Evolutionary conservation across 2,888 invertebrate species (phyloP).

Genomic region (Blastobasis adustella): DNA sequence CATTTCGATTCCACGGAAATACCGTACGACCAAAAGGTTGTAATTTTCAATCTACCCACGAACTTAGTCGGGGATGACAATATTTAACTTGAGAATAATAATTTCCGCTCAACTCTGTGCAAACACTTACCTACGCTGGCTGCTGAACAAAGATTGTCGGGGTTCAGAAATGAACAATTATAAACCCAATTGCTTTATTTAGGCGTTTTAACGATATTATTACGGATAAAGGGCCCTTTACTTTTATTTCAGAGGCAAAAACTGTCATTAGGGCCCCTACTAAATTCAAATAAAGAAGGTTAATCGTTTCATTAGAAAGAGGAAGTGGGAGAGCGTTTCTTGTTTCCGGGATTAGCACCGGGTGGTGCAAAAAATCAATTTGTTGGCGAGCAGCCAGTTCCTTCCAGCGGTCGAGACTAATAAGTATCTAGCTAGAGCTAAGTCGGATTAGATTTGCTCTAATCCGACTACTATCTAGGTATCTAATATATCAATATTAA

Average conservation of each 20-base stretch:
- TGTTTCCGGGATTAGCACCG: conserved; percentile 29
- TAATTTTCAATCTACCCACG: too few species aligned
- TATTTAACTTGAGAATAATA: too few species aligned
- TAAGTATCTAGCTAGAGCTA: not conserved
- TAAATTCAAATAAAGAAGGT: conserved; percentile 5
- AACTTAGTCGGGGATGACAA: too few species aligned
- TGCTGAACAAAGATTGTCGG: conserved; percentile 51
- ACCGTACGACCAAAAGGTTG: too few species aligned
- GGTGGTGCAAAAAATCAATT: conserved; percentile 43
- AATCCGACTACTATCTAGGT: too few species aligned
- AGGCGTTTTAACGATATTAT: conserved; percentile 31
- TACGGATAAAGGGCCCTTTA: conserved; percentile 20
- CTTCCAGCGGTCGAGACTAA: conserved; percentile 1
- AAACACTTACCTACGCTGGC: too few species aligned
- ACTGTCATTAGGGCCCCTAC: too few species aligned
- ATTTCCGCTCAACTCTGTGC: too few species aligned
- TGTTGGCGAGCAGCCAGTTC: conserved; percentile 37
- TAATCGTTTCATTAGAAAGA: conserved; percentile 19
- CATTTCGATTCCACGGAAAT: too few species aligned
- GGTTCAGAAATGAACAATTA: conserved; percentile 47
- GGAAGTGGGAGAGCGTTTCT: conserved; percentile 18
- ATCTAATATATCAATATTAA: too few species aligned
- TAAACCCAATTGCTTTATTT: conserved; percentile 52
- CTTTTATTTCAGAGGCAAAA: conserved; percentile 3
- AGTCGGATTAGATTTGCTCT: too few species aligned